Base-by-base conservation (phyloP, 1,140 invertebrate species). In the Drosophila ogumai region DNA sequence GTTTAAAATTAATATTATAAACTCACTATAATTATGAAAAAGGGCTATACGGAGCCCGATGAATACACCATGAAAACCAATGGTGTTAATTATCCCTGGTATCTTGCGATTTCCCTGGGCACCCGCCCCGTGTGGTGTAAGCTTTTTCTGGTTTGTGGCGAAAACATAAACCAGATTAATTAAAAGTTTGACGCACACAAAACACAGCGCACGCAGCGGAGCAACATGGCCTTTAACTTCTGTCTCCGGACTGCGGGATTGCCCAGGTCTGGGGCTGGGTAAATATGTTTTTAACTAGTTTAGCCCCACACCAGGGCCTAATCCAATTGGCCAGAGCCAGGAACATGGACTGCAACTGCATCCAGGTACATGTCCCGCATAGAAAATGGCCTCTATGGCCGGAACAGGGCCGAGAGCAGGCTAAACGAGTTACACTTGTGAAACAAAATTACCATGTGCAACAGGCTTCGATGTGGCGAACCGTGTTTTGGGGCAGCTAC, bases 151-250 rank as follows among this genome's bases (percentile, higher is more conserved):
- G 52, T 41, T 67, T 74, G 65, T 32, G 67, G 76, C 65, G 41
- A 82, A 82, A 90, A 85, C 81, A 88, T 88, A 80, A 88, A 65
- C 77, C 74, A 82, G 80, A 81, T 87, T 87, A 87, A 87, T 87
- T 87, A 88, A 87, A 87, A 87, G 54, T 90, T 84, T 80, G 80
- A 59, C 68, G 66, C 75, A 64, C 75, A 64, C 36, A 44, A 40
- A 63, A 87, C 67, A 50, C 15, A 66, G 41, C 67, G 65, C 41
- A 66, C 58, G 31, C 57, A 55, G 41, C 38, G 9, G 34, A 47
- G 59, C 17, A 58, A 38, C 76, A 67, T 67, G 63, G 47, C 63
- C 50, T 17, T 69, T 36, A 67, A 28, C 38, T 40, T 25, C 25
- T 32, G 31, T 71, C 54, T 28, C 52, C 28, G 13, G 38, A 36